These are phyloP conservation scores for Triplophysa tibetana DNA, from an alignment of 2,113 vertebrate genomes.

Conservation along the genomic window DNA sequence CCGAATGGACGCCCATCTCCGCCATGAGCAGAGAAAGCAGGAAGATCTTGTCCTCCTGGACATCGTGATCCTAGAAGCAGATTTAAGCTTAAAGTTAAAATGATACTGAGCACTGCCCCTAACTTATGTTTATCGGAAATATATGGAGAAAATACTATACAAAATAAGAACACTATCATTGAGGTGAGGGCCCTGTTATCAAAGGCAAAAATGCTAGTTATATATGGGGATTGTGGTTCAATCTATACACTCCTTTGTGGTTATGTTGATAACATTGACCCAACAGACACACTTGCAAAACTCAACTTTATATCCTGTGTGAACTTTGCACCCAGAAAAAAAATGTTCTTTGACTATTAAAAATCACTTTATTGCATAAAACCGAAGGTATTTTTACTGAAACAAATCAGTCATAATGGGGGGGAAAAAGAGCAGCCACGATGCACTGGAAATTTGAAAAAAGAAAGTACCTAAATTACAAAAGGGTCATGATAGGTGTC, in stretches of 20 bases:
- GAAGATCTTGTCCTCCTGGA: constrained; percentile 89
- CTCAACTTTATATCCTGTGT: not conserved
- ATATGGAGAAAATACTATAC: too few species aligned
- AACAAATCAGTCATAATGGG: too few species aligned
- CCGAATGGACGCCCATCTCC: constrained; percentile 88
- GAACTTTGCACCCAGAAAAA: not conserved
- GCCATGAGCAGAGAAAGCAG: constrained; percentile 88
- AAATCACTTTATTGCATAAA: too few species aligned
- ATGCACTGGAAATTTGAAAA: too few species aligned
- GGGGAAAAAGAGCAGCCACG: too few species aligned
- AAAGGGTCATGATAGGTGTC: not conserved
- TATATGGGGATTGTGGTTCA: too few species aligned
- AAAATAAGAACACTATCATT: too few species aligned
- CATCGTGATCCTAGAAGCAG: constrained; percentile 82
- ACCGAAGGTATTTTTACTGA: not conserved
- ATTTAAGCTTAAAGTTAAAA: not conserved
- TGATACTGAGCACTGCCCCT: not conserved
- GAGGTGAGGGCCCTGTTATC: too few species aligned
- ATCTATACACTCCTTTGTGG: not conserved
- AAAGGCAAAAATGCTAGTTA: too few species aligned
- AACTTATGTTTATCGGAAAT: too few species aligned
- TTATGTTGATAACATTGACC: not conserved
- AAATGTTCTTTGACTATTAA: not conserved
- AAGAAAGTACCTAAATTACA: not conserved
- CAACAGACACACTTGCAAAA: not conserved